phyloP scores from a whole-genome alignment of 2,113 vertebrate genomes.

The Ptilonorhynchus violaceus region DNA sequence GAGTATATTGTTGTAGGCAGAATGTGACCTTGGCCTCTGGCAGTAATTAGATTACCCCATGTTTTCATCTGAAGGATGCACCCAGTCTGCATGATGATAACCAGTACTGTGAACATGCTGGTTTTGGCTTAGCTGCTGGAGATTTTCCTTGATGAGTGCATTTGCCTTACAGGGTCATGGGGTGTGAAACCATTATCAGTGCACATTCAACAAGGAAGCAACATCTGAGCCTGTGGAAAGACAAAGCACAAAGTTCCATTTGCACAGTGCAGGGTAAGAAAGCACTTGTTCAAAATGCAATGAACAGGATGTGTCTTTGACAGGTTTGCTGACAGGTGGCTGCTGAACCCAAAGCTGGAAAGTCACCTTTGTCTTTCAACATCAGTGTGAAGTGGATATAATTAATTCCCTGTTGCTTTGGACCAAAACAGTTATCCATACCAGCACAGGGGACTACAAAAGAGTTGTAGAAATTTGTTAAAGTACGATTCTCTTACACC shows the following conservation, averaged over 20 bases:
- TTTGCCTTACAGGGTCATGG: neutral
- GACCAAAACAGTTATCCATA: neutral
- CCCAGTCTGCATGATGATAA: neutral
- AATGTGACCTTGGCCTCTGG: neutral
- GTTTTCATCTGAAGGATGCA: neutral
- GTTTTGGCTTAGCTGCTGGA: neutral
- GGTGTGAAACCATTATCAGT: neutral
- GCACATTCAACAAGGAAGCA: neutral
- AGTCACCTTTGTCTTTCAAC: neutral
- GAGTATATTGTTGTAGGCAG: neutral
- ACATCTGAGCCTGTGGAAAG: neutral
- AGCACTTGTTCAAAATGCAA: neutral
- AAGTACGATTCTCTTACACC: neutral
- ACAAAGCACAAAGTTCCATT: neutral
- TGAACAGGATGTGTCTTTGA: neutral
- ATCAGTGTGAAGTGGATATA: neutral
- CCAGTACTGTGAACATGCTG: fast-evolving
- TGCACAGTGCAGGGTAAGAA: neutral
- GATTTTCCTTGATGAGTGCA: neutral
- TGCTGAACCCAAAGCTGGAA: neutral
- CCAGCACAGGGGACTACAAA: neutral
- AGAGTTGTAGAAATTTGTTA: neutral
- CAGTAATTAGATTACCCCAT: neutral
- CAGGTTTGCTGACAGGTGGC: neutral
- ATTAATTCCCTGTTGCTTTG: neutral